Evolutionary conservation across 2,113 vertebrate species (phyloP).

Genomic region (Otolemur garnettii): DNA sequence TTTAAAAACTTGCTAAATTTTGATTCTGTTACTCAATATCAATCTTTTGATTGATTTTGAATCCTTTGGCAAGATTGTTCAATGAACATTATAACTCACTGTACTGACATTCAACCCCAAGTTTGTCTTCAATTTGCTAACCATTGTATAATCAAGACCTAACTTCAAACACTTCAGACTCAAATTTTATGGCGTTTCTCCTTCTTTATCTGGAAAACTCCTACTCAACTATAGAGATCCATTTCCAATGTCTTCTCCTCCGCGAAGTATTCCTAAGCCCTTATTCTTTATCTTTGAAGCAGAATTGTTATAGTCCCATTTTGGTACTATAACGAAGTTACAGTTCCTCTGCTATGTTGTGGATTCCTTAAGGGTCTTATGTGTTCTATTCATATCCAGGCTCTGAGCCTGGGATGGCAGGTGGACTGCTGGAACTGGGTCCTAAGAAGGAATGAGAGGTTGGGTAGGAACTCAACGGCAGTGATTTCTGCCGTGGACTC

Average conservation of each 20-base stretch:
- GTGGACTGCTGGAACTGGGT: not conserved
- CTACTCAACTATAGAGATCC: not conserved
- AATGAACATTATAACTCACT: conserved; percentile 19
- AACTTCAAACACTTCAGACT: conserved; percentile 9
- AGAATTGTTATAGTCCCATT: conserved; percentile 10
- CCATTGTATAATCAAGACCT: conserved; percentile 36
- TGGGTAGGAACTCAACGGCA: not conserved
- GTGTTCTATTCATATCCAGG: not conserved
- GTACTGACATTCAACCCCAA: not conserved
- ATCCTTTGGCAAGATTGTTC: conserved; percentile 18
- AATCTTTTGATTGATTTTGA: conserved; percentile 7
- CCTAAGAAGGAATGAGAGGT: conserved; percentile 7
- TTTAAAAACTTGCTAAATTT: conserved; percentile 53
- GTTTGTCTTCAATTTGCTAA: conserved; percentile 26
- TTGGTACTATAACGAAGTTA: not conserved
- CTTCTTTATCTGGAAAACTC: conserved; percentile 16
- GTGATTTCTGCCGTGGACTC: conserved; percentile 36
- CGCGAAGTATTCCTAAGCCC: not conserved
- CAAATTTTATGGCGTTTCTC: conserved; percentile 27
- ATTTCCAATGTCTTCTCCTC: conserved; percentile 18
- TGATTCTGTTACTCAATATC: conserved; percentile 44
- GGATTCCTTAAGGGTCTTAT: conserved; percentile 38
- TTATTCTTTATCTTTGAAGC: not conserved
- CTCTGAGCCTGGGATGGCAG: not conserved
- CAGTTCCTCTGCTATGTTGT: not conserved